Evolutionary conservation across 2,113 vertebrate species (phyloP), one percentile per base, ranked within the genome.

Genomic region (Dunckerocampus dactyliophorus): DNA sequence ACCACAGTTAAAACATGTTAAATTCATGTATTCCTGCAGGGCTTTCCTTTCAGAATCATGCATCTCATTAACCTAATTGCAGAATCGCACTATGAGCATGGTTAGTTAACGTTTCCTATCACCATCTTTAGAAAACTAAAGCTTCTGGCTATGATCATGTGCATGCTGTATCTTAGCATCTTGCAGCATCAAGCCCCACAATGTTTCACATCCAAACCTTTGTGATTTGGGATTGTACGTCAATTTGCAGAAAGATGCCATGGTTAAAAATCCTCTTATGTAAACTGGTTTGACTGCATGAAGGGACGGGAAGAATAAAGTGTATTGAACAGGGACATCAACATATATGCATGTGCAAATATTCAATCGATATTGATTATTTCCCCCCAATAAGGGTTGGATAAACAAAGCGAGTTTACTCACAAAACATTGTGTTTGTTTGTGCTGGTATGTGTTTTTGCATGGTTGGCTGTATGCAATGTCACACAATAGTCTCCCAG

Each of bases 381-480:
- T 34, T 34, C 31, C 31, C n/a, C 31, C 14, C 21, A 28, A 51
- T 14, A 51, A 8, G 24, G 50, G 53, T 58, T 62, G 49, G 67
- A 74, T 67, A 63, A 72, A 61, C 45, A 48, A 39, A 58, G 66
- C 1, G 11, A 70, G 52, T 21, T 47, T 48, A 58, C 31, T 71
- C 54, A n/a, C 39, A 63, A 72, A 75, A 62, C 70, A 66, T 56
- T 21, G 12, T 78, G 76, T 76, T 67, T 63, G 47, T 46, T 43
- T 13, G n/a, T 59, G 68, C 76, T 46, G 15, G 34, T 37, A 77
- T 79, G 72, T 78, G 63, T 83, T 84, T 83, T 19, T 85, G 82
- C 84, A 87, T 81, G 82, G 72, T 64, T 82, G 82, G 67, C 55
- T 79, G 63, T 55, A 62, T 64, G 81, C 73, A 82, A 82, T 79